Evolutionary conservation across 2,888 invertebrate genomes (phyloP).

Genomic region (Linyphia triangularis): DNA sequence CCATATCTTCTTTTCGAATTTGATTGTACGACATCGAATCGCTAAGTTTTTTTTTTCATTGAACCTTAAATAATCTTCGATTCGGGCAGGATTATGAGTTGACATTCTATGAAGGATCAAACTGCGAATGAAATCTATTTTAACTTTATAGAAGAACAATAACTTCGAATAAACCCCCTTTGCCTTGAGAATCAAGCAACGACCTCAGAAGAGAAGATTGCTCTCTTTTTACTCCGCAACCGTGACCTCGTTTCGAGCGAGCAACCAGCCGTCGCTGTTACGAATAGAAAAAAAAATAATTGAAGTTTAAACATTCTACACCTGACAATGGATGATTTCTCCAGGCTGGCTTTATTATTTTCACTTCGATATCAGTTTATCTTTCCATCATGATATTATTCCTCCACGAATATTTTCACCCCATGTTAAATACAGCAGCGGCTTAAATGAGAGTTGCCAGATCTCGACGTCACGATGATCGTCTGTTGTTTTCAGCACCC

Average conservation of each 20-base stretch:
- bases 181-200: constrained; percentile 73
- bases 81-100: constrained; percentile 50
- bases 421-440: not conserved
- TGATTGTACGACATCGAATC: constrained; percentile 17
- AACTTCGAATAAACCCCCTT: constrained; percentile 37
- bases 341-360: constrained; percentile 30
- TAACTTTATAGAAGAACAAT: constrained; percentile 47
- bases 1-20: constrained; percentile 41
- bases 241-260: constrained; percentile 71
- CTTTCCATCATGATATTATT: constrained; percentile 28
- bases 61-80: constrained; percentile 50
- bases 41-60: constrained; percentile 26
- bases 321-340: constrained; percentile 57
- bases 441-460: constrained; percentile 41
- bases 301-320: constrained; percentile 73
- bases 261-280: constrained; percentile 64
- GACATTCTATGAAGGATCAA: constrained; percentile 54
- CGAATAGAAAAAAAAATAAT: constrained; percentile 53
- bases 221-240: constrained; percentile 61
- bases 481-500: constrained; percentile 5
- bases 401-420: constrained; percentile 45
- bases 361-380: constrained; percentile 36
- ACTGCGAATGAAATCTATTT: constrained; percentile 60
- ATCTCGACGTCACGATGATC: constrained; percentile 50
- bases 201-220: constrained; percentile 55